These are phyloP conservation scores for Melanotaenia maccullochi DNA, from an alignment of 2,797 vertebrate genomes.

Conservation along the genomic window DNA sequence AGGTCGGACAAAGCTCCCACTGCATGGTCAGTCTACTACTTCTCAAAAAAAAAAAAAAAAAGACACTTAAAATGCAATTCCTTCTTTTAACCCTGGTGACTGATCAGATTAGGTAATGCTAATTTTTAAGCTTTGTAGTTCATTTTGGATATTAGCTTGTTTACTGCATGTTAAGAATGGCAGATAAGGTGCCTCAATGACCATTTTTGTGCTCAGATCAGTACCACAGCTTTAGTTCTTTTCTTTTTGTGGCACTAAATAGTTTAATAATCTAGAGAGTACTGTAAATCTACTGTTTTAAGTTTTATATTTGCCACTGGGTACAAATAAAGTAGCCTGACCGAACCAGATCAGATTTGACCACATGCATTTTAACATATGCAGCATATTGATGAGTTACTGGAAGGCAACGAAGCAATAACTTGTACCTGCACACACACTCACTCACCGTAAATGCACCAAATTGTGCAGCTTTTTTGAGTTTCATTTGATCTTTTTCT, in stretches of 20 bases:
- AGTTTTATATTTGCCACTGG: no score
- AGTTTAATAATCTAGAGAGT: background rate
- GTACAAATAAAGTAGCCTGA: background rate
- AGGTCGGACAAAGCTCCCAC: slow-evolving; percentile 83
- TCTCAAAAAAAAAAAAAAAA: background rate
- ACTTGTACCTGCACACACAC: background rate
- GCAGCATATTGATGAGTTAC: background rate
- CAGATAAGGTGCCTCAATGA: background rate
- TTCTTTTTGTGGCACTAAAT: background rate
- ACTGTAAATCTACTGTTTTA: no score
- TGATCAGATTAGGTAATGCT: background rate
- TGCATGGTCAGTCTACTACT: slow-evolving; percentile 69
- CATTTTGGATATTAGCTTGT: background rate
- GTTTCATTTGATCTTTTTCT: slow-evolving; percentile 2
- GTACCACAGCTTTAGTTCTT: background rate
- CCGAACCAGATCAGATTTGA: background rate
- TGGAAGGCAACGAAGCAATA: background rate
- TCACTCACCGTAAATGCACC: background rate
- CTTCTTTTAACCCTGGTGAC: background rate
- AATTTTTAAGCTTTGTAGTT: background rate
- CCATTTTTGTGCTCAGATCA: background rate
- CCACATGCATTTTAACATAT: background rate
- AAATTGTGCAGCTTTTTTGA: background rate
- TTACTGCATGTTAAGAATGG: background rate
- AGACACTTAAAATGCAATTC: background rate